phyloP scores from a whole-genome alignment of 1,140 invertebrate species.

The Drosophila jambulina region DNA sequence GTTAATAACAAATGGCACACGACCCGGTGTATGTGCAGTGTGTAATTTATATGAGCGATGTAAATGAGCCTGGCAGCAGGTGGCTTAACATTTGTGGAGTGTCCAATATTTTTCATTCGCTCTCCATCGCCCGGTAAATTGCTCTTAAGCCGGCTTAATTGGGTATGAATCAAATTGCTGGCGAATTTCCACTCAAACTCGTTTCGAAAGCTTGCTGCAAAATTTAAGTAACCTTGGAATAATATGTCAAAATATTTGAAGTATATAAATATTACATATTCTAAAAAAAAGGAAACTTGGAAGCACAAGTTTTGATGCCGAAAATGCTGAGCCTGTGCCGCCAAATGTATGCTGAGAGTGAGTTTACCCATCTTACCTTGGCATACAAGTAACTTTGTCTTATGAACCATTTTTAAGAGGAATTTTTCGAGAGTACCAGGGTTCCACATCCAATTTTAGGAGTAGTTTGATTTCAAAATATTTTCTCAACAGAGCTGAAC shows the following conservation, averaged over 20 bases:
- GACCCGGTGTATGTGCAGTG: conserved; percentile 3
- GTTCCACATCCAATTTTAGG: background rate
- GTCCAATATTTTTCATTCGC: conserved; percentile 28
- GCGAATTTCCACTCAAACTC: conserved; percentile 2
- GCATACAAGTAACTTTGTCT: background rate
- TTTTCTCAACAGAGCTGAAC: background rate
- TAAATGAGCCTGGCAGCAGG: conserved; percentile 52
- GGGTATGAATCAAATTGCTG: conserved; percentile 28
- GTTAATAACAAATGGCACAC: conserved; percentile 70
- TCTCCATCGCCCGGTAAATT: conserved; percentile 28
- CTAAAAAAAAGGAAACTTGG: background rate
- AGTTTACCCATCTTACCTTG: conserved; percentile 19
- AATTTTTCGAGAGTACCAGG: no score
- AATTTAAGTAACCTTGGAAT: conserved; percentile 2
- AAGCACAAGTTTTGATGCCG: background rate
- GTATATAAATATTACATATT: no score
- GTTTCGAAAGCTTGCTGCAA: conserved; percentile 6
- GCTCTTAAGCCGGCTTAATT: conserved; percentile 41
- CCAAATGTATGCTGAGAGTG: conserved; percentile 24
- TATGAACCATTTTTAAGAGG: no score
- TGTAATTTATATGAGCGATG: conserved; percentile 48
- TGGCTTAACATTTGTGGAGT: conserved; percentile 45
- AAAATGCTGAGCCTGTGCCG: background rate
- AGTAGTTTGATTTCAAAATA: background rate
- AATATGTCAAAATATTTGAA: background rate